phyloP scores from a whole-genome alignment of 2,113 vertebrate species.

The Platichthys stellatus region DNA sequence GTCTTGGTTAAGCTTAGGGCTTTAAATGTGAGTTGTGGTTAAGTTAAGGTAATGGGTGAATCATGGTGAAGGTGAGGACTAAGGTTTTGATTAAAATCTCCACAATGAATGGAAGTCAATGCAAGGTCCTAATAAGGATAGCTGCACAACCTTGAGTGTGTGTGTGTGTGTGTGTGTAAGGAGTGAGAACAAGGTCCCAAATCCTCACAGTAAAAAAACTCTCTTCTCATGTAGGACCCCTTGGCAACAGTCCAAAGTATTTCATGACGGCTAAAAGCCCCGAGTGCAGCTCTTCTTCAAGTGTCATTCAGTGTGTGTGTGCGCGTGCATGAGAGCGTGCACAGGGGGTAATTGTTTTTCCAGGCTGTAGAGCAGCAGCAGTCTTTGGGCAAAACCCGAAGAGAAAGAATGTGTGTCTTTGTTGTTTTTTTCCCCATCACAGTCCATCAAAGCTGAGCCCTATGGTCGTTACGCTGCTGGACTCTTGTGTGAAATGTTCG shows the following conservation, averaged over 20 bases:
- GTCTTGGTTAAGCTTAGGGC: background rate
- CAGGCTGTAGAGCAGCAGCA: constrained; percentile 9
- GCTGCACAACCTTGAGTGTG: background rate
- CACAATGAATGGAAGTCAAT: background rate
- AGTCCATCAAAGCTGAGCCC: background rate
- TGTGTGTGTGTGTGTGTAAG: background rate
- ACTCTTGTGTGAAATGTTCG: background rate
- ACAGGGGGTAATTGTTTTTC: constrained; percentile 34
- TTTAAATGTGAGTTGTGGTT: no score
- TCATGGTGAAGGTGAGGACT: background rate
- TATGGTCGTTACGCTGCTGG: no score
- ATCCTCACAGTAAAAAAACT: background rate
- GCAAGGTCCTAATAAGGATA: background rate
- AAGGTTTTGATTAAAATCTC: background rate
- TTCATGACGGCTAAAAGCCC: background rate
- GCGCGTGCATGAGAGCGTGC: background rate
- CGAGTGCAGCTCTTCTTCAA: background rate
- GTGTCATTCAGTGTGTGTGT: background rate
- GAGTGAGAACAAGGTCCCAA: background rate
- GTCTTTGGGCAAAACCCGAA: constrained; percentile 23
- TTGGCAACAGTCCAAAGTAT: background rate
- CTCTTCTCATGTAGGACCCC: background rate
- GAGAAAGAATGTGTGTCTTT: constrained; percentile 16
- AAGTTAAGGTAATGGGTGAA: no score
- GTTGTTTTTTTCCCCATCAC: background rate